These are phyloP conservation scores for Wiebesia pumilae DNA, from an alignment of 1,140 invertebrate genomes.

Conservation along the genomic window DNA sequence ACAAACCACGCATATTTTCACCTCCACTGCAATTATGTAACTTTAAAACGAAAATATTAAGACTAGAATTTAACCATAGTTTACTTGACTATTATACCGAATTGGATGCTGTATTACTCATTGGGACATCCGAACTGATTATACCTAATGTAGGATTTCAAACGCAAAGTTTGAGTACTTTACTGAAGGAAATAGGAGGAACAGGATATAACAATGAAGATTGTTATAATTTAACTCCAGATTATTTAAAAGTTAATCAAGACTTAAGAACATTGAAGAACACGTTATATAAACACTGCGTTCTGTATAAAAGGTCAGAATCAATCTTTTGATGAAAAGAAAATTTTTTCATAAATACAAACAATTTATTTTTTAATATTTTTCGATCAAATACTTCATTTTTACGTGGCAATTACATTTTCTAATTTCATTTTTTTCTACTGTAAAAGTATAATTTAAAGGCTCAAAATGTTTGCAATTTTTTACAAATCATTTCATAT, in stretches of 20 bases:
- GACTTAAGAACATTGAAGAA: constrained; percentile 67
- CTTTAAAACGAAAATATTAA: constrained; percentile 71
- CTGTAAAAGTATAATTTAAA: not conserved
- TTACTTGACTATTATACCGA: constrained; percentile 91
- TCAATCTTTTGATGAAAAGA: not conserved
- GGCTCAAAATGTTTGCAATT: not conserved
- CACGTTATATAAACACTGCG: constrained; percentile 66
- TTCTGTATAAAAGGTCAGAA: constrained; percentile 67
- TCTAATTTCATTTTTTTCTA: no score
- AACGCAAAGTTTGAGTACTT: constrained; percentile 63
- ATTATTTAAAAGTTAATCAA: constrained; percentile 64
- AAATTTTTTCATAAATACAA: no score
- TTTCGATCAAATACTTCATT: no score
- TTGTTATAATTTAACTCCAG: constrained; percentile 70
- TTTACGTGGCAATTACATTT: no score
- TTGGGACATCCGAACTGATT: constrained; percentile 75
- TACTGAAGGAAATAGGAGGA: constrained; percentile 63
- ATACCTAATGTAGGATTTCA: constrained; percentile 64
- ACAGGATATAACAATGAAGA: constrained; percentile 60
- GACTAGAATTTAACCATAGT: constrained; percentile 89
- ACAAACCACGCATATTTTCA: constrained; percentile 84
- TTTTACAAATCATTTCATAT: constrained; percentile 19
- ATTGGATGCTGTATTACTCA: constrained; percentile 87
- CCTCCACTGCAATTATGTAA: constrained; percentile 77
- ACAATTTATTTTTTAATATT: no score